Evolutionary conservation across 2,888 invertebrate genomes (phyloP), one percentile per base, ranked within the genome.

Genomic region (Gari tellinella): DNA sequence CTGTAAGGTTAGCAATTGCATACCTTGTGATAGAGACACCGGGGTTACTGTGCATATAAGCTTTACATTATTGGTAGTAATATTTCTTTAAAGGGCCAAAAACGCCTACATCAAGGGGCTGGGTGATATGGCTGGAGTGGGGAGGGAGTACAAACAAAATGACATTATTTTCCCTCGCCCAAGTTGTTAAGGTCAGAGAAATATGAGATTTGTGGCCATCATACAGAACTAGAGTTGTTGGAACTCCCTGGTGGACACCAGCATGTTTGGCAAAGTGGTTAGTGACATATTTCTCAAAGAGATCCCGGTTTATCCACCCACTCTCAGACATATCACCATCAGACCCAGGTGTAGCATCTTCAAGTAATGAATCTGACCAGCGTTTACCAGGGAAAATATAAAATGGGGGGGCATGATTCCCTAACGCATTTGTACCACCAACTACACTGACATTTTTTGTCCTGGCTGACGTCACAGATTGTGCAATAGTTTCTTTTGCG

Each of bases 101-200:
- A 12, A 72, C 40, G 14, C 60, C 72, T 15, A 77, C 53, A 53
- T 75, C 72, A 7, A 72, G 45, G 3, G 74, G 77, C 48, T 77
- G 74, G 23, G 72, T 70, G 2, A 72, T 15, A 53, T 73, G 77
- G 15, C 63, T 57, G 8, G 62, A 62, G 25, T 80, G 72, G 17
- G 77, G 66, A 15, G 80, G 77, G 3, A 81, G 57, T 8, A 81
- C 74, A 81, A 81, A 81, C 19, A 74, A 51, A 1, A 75, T 57
- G 15, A 77, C 66, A 68, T 57, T 68, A 19, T 62, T 53, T 26
- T 66, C 21, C 21, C 58, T 65, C 1, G 65, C 76, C 76, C 70
- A 76, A 23, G 70, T 38, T 26, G 70, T 62, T 14, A 70, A 26
- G n/a, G 75, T 72, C 15, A 69, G 21, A 17, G 41, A 48, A 3